Base-by-base conservation (phyloP, 2,113 vertebrate genomes). In the Sisor rabdophorus region DNA sequence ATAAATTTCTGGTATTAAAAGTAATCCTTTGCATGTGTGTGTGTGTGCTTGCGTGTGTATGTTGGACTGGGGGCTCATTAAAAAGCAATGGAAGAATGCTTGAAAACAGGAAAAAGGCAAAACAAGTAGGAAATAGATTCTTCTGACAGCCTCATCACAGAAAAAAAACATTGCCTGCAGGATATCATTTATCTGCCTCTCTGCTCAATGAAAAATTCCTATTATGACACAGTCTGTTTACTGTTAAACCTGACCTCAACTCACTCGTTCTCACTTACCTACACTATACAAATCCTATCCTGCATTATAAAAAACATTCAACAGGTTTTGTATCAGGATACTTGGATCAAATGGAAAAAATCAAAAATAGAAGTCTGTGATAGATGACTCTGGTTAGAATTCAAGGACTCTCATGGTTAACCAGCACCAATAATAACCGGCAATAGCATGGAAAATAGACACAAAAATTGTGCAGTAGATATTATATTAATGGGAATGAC, bases 181-280 rank as follows among this genome's bases (percentile, higher is more conserved):
- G 87, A 88, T 84, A 88, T 84, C 82, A 71, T 81, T 88, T 87
- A 90, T 90, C 87, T 89, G 88, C 86, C 84, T 84, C 84, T 71
- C 84, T 84, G 81, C 84, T 86, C 82, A 52, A 69, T 75, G 81
- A 81, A 73, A 68, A 76, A 70, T 69, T 80, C 70, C 68, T 65
- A 32, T 26, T 79, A 26, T 65, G 53, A 78, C 36, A 78, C 54
- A 56, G 50, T 71, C 72, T 75, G 56, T 72, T 82, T 82, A 79
- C 76, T 44, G 28, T 83, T 87, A 82, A 84, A 79, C 50, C 80
- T 48, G 13, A 68, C 54, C 53, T 44, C 30, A 59, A 70, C 47
- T 67, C 63, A 68, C 50, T 44, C 74, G 26, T 50, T 56, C 61
- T 44, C 61, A 60, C 20, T 16, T 16, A 52, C 50, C 50, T 16